Conservation (phyloP, 2,888 invertebrate species). For the Brachyopa scutellaris region DNA sequence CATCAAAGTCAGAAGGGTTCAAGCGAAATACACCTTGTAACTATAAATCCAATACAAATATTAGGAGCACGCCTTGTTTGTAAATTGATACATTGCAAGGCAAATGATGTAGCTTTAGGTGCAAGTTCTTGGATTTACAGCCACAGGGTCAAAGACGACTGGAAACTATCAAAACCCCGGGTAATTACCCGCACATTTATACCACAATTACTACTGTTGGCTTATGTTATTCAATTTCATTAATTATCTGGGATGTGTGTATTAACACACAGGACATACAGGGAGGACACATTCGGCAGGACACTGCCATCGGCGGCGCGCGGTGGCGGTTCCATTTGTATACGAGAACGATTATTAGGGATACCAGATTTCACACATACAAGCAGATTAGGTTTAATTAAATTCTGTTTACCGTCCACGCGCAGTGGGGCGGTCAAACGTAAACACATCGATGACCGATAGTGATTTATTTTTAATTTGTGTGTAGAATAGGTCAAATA, state of each 20-base stretch:
- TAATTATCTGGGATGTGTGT: constrained; percentile 66
- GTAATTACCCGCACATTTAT: constrained; percentile 70
- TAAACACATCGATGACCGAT: constrained; percentile 59
- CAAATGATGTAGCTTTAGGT: constrained; percentile 42
- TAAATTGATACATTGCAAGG: constrained; percentile 3
- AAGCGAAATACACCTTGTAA: background rate
- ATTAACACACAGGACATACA: constrained; percentile 29
- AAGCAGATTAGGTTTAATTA: constrained; percentile 66
- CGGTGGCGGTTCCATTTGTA: constrained; percentile 21
- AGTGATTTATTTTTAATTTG: constrained; percentile 67
- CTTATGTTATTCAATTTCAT: constrained; percentile 70
- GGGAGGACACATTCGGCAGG: background rate
- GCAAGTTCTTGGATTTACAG: constrained; percentile 55
- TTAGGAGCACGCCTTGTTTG: constrained; percentile 23
- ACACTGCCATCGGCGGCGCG: background rate
- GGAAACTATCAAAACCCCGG: constrained; percentile 45
- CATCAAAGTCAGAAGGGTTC: constrained; percentile 26
- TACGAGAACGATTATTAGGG: constrained; percentile 33
- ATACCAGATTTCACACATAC: constrained; percentile 63
- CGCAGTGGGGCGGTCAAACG: constrained; percentile 34
- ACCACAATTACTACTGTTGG: constrained; percentile 67
- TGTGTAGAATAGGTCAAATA: constrained; percentile 40
- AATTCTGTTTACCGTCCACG: constrained; percentile 64
- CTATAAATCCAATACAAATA: constrained; percentile 28
- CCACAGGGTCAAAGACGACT: constrained; percentile 51